These are phyloP conservation scores for Syndactyla subalaris DNA, from an alignment of 2,797 vertebrate genomes.

Conservation along the genomic window DNA sequence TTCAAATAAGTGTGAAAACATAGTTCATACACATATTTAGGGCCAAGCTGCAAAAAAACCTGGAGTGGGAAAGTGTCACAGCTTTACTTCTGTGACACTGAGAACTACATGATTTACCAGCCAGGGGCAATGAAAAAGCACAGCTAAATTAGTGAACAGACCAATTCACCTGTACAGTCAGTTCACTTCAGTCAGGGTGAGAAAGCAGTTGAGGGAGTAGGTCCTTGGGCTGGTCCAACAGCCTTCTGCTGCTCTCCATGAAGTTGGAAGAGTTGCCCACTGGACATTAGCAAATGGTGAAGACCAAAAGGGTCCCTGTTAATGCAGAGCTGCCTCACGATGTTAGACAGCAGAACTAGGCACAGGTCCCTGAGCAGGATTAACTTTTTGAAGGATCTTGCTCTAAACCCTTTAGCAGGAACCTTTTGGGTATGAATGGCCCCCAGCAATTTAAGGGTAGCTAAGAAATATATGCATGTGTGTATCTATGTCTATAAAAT, in stretches of 20 bases:
- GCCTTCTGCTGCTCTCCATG: not conserved
- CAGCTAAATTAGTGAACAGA: accelerated
- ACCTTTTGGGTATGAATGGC: not conserved
- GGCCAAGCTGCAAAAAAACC: not conserved
- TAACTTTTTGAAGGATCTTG: not conserved
- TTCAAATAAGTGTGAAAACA: not conserved
- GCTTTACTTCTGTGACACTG: not conserved
- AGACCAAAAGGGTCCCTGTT: not conserved
- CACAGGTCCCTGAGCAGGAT: not conserved
- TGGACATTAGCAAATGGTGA: not conserved
- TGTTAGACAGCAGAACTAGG: not conserved
- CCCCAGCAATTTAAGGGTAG: not conserved
- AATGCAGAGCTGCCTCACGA: accelerated
- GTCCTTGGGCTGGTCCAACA: not conserved
- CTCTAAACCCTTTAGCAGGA: not conserved
- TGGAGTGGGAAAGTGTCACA: not conserved
- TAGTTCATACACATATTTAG: not conserved
- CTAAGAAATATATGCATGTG: not conserved
- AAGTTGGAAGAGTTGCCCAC: not conserved
- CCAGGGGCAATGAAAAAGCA: not conserved
- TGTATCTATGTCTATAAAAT: not conserved
- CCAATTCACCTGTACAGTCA: accelerated
- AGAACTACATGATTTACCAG: not conserved
- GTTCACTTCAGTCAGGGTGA: not conserved
- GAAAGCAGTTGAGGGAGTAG: not conserved